Conservation (phyloP, 2,113 vertebrate species). For the Nerophis ophidion region DNA sequence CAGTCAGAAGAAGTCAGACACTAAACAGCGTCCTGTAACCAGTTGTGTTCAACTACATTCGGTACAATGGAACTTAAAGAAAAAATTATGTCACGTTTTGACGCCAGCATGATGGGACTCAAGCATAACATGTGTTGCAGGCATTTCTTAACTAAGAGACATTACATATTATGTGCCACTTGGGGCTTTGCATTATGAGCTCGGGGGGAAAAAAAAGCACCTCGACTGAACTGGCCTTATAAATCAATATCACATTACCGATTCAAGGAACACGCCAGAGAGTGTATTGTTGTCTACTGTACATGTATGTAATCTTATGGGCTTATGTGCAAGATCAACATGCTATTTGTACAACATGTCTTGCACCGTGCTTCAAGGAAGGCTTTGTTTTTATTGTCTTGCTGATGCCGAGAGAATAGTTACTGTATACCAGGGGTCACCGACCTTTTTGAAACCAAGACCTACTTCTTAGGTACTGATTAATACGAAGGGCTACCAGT, state of each 20-base stretch:
- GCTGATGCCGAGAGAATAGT: slow-evolving; percentile 14
- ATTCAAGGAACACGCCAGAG: slow-evolving; percentile 38
- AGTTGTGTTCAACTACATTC: too few species aligned
- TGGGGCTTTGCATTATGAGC: slow-evolving; percentile 57
- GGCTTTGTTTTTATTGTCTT: neutral
- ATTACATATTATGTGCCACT: slow-evolving; percentile 58
- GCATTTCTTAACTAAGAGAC: slow-evolving; percentile 45
- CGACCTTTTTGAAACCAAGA: too few species aligned
- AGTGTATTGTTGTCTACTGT: neutral
- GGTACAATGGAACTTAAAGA: neutral
- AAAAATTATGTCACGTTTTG: slow-evolving; percentile 18
- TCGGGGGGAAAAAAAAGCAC: slow-evolving; percentile 45
- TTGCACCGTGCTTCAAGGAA: neutral
- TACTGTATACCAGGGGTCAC: too few species aligned
- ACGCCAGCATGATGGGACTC: slow-evolving; percentile 34
- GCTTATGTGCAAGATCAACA: neutral
- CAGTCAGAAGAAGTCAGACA: too few species aligned
- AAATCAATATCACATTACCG: slow-evolving; percentile 68
- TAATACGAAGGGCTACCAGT: too few species aligned
- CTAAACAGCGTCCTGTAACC: too few species aligned
- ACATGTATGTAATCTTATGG: neutral
- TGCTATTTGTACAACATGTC: neutral
- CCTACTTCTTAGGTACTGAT: too few species aligned
- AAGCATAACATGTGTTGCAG: slow-evolving; percentile 23
- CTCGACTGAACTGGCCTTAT: slow-evolving; percentile 66